A percentile compares a stretch with the other conserved stretches of the same genome.
phyloP scores from a whole-genome alignment of 2,113 vertebrate species.

The Misgurnus mizolepis region DNA sequence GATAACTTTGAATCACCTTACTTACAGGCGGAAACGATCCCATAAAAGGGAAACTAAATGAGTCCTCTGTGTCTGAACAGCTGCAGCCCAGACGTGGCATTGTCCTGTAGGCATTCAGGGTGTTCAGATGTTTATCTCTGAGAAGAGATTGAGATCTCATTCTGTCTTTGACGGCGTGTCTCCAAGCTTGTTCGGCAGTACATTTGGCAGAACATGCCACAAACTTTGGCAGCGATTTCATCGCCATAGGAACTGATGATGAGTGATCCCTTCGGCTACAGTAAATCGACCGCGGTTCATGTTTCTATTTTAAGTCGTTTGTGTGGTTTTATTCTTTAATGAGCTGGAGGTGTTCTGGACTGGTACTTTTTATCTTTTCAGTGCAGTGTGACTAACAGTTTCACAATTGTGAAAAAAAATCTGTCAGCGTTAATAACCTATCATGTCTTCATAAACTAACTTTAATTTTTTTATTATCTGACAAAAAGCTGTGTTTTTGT shows the following conservation, averaged over 20 bases:
- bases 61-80: conserved; percentile 20
- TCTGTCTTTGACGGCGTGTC: conserved; percentile 6
- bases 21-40: conserved; percentile 27
- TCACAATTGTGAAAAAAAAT: too few species aligned
- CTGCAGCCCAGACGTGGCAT: conserved; percentile 21
- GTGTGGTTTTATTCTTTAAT: neutral
- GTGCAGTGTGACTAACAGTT: too few species aligned
- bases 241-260: neutral
- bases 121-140: conserved; percentile 27
- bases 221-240: conserved; percentile 22
- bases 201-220: conserved; percentile 23
- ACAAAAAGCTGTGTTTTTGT: too few species aligned
- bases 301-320: neutral
- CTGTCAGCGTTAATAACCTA: too few species aligned
- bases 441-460: too few species aligned
- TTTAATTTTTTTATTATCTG: too few species aligned
- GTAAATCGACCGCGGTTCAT: neutral
- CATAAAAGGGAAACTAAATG: conserved; percentile 26
- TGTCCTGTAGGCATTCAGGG: neutral
- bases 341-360: neutral
- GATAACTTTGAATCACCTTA: conserved; percentile 34
- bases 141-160: conserved; percentile 46
- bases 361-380: too few species aligned
- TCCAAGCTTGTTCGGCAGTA: conserved; percentile 40
- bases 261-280: conserved; percentile 9